Percentiles rank a stretch among this genome's conserved stretches.
Evolutionary conservation across 2,113 vertebrate genomes (phyloP).

Genomic region (Nannobrachium achirus): DNA sequence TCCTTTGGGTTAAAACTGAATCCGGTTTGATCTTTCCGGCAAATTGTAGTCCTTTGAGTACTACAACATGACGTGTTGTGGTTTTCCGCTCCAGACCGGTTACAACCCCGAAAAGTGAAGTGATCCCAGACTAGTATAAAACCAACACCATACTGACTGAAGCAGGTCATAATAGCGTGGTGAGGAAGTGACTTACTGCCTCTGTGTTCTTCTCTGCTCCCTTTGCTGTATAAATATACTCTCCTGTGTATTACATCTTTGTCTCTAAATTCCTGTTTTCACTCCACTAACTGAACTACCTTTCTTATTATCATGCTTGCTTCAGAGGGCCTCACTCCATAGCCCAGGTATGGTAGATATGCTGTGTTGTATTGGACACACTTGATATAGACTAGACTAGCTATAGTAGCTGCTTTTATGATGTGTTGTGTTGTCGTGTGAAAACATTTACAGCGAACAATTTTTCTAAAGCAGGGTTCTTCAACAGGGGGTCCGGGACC

Average conservation of each 20-base stretch:
- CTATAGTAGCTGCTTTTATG: not conserved
- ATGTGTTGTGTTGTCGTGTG: not conserved
- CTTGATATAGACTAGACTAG: not conserved
- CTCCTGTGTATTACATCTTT: constrained; percentile 7
- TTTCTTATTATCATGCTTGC: constrained; percentile 70
- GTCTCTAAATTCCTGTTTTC: constrained; percentile 31
- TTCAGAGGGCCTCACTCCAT: constrained; percentile 68
- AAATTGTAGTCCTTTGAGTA: no score
- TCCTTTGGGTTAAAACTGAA: no score
- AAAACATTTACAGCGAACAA: not conserved
- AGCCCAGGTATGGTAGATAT: constrained; percentile 72
- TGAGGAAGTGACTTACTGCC: not conserved
- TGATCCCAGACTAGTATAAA: no score
- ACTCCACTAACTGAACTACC: constrained; percentile 60
- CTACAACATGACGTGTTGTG: no score
- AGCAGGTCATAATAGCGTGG: not conserved
- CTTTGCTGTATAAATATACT: constrained; percentile 8
- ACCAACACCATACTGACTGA: not conserved
- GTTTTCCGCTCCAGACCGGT: no score
- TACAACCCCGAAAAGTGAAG: no score
- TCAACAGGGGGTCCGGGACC: no score
- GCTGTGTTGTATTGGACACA: constrained; percentile 14
- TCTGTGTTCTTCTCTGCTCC: not conserved
- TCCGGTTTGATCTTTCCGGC: no score
- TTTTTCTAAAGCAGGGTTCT: not conserved